Evolutionary conservation across 2,888 invertebrate genomes (phyloP), one percentile per base, ranked within the genome.

Genomic region (Fissipunctia ypsillon): DNA sequence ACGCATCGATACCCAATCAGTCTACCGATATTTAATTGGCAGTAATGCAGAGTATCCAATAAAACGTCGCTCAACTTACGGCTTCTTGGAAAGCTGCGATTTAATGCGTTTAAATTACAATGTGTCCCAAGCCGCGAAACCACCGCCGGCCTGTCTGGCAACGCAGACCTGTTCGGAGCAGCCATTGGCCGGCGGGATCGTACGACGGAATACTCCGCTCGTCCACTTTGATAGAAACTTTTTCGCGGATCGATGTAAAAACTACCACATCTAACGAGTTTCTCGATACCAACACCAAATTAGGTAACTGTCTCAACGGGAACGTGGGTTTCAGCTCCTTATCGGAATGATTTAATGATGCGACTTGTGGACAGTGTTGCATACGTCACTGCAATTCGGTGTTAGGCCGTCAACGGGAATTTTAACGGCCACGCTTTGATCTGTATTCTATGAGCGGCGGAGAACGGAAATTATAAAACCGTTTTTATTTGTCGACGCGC

Each of bases 281-380:
- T 95, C 94, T 93, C 94, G 93, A 93, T 92, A 90, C 92, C 92
- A 90, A 88, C 89, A 85, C 94, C 94, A 90, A 91, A 90, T 94
- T 92, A 88, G 92, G 92, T 85, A 92, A 90, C 89, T 76, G 69
- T 85, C 89, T 86, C 59, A 83, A 78, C 88, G 74, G 88, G 90
- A 90, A 87, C 90, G 90, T 88, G 89, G 86, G 78, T 89, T 84
- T 87, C 89, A 85, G 90, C 81, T 85, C 88, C 83, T 73, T 86
- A 87, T 80, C 64, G 72, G 85, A 84, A 54, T 54, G 66, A 80
- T 83, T 85, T 86, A 86, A 86, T 88, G 87, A 87, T 83, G 79
- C 45, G 78, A 59, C 63, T 57, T 48, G 78, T 79, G 72, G 72
- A 73, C 69, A 73, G 64, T 57, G 35, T 69, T 71, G 61, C 43